A percentile compares a stretch with the other conserved stretches of the same genome.
phyloP scores from a whole-genome alignment of 2,113 vertebrate genomes.

The Gymnobelideus leadbeateri region DNA sequence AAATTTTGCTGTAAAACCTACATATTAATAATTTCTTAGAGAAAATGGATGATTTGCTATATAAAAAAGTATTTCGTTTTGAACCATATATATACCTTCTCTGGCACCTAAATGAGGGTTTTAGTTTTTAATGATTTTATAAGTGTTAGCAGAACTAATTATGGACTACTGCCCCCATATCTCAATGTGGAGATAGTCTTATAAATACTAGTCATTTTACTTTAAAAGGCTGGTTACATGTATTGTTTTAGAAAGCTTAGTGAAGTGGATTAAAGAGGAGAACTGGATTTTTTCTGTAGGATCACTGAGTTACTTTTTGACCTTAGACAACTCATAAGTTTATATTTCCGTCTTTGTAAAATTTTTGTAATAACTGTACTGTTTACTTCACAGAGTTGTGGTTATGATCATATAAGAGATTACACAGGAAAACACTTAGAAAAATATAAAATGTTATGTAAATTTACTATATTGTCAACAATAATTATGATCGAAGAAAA shows the following conservation, averaged over 20 bases:
- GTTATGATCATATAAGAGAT: constrained; percentile 48
- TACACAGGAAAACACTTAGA: constrained; percentile 45
- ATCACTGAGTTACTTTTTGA: background rate
- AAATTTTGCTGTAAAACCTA: constrained; percentile 19
- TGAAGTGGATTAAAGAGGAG: background rate
- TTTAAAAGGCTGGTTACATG: background rate
- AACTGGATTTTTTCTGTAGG: background rate
- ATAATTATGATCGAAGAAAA: background rate
- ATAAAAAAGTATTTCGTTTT: background rate
- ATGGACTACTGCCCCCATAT: background rate
- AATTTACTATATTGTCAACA: constrained; percentile 9
- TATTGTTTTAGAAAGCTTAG: background rate
- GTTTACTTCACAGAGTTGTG: background rate
- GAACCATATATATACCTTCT: background rate
- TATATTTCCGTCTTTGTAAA: constrained; percentile 50
- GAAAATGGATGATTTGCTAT: background rate
- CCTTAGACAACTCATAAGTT: background rate
- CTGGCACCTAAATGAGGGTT: background rate
- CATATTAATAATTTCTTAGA: background rate
- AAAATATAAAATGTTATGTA: constrained; percentile 11
- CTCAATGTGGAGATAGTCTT: background rate
- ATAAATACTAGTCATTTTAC: background rate
- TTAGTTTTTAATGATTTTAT: background rate
- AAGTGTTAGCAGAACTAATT: background rate
- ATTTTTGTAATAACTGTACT: constrained; percentile 1